Percentiles rank a stretch among this genome's conserved stretches.
phyloP scores from a whole-genome alignment of 2,888 invertebrate species.

The Acrocyrtus sp. region DNA sequence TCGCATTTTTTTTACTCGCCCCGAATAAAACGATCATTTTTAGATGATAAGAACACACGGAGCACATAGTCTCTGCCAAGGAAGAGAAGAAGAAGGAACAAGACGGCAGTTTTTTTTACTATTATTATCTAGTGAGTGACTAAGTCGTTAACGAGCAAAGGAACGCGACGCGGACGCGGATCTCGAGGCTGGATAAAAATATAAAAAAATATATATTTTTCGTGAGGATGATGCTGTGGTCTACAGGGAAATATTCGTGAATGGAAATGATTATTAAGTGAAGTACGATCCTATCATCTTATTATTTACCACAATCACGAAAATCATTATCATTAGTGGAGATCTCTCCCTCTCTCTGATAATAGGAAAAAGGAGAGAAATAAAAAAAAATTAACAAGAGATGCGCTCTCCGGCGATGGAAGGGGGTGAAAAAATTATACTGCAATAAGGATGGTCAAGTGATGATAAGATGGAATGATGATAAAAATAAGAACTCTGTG shows the following conservation, averaged over 20 bases:
- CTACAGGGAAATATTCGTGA: no score
- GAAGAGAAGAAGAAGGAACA: no score
- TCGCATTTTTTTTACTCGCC: no score
- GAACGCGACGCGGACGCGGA: slow-evolving; percentile 39
- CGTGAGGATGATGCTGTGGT: slow-evolving; percentile 28
- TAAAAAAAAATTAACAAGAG: neutral
- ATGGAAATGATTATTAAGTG: slow-evolving; percentile 31
- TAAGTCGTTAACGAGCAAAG: no score
- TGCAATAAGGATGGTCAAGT: no score
- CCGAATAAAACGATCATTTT: no score
- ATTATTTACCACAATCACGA: slow-evolving; percentile 43
- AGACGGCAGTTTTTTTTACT: no score
- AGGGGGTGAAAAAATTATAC: no score
- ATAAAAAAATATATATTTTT: slow-evolving; percentile 22
- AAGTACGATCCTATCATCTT: slow-evolving; percentile 46
- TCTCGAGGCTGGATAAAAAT: slow-evolving; percentile 40
- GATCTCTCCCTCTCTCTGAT: neutral
- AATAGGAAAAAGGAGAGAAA: neutral
- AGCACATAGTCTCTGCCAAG: no score
- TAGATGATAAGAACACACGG: no score
- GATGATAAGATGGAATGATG: neutral
- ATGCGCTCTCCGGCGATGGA: neutral
- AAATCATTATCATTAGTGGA: slow-evolving; percentile 21
- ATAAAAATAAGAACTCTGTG: slow-evolving; percentile 11
- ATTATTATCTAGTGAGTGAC: no score